phyloP scores from a whole-genome alignment of 2,113 vertebrate genomes.

The Oryzias curvinotus region DNA sequence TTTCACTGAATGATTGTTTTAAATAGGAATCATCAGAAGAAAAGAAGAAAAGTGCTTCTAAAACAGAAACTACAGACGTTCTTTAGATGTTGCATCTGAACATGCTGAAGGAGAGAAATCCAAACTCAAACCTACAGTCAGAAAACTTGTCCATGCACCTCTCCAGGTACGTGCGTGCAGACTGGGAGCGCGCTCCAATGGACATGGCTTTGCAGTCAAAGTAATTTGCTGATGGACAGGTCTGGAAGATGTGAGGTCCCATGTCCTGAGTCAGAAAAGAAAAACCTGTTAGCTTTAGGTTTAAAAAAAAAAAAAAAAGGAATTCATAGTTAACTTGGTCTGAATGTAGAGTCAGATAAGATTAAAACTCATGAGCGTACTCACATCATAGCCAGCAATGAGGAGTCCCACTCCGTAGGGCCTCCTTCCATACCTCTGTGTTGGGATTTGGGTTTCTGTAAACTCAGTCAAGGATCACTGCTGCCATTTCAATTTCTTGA shows the following conservation, averaged over 20 bases:
- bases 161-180: constrained; percentile 96
- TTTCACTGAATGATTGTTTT: background rate
- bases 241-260: constrained; percentile 98
- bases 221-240: constrained; percentile 97
- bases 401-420: constrained; percentile 96
- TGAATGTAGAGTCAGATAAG: background rate
- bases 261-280: constrained; percentile 82
- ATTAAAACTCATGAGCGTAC: constrained; percentile 39
- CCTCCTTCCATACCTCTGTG: constrained; percentile 93
- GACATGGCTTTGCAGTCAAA: constrained; percentile 99
- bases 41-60: too few relatives aligned
- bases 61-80: too few relatives aligned
- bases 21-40: background rate
- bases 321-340: too few relatives aligned
- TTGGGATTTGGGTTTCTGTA: constrained; percentile 96
- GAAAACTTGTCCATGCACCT: constrained; percentile 89
- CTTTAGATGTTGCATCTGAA: too few relatives aligned
- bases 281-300: background rate
- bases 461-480: constrained; percentile 35
- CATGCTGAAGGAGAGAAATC: background rate
- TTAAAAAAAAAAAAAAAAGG: too few relatives aligned
- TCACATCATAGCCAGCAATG: constrained; percentile 96
- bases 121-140: constrained; percentile 83
- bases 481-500: background rate
- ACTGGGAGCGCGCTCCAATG: constrained; percentile 95